phyloP scores from a whole-genome alignment of 2,113 vertebrate species.

The Eupsittula cactorum region DNA sequence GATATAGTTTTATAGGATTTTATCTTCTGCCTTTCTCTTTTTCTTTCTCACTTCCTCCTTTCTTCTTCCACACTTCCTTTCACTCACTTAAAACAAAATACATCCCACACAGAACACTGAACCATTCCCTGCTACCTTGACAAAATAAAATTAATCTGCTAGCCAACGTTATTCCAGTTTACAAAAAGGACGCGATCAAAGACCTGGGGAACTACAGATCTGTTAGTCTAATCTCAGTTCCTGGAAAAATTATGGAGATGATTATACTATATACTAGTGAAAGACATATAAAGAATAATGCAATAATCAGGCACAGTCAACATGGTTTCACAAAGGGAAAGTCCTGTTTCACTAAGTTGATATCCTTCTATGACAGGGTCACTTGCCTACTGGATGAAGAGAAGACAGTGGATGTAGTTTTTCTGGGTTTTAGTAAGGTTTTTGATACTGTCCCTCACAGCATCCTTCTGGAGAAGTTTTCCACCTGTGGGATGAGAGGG shows the following conservation, averaged over 20 bases:
- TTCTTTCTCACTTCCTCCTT: neutral
- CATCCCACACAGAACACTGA: neutral
- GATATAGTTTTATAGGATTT: neutral
- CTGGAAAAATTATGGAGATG: neutral
- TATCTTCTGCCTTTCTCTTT: neutral
- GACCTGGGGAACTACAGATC: neutral
- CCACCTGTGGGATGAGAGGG: accelerated
- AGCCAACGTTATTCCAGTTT: neutral
- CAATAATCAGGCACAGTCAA: neutral
- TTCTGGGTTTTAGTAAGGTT: neutral
- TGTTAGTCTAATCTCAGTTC: neutral
- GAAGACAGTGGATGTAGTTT: neutral
- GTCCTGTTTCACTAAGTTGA: neutral
- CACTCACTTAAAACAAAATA: neutral
- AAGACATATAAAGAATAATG: neutral
- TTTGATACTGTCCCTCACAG: neutral
- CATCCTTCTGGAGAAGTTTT: neutral
- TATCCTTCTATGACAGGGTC: neutral
- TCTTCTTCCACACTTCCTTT: neutral
- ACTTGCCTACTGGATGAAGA: neutral
- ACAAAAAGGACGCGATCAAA: neutral
- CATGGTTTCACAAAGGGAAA: neutral
- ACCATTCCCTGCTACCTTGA: neutral
- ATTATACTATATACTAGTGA: neutral
- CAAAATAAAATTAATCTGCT: neutral